These are phyloP conservation scores for Chromobotia macracanthus DNA, from an alignment of 2,797 vertebrate species.

Conservation along the genomic window DNA sequence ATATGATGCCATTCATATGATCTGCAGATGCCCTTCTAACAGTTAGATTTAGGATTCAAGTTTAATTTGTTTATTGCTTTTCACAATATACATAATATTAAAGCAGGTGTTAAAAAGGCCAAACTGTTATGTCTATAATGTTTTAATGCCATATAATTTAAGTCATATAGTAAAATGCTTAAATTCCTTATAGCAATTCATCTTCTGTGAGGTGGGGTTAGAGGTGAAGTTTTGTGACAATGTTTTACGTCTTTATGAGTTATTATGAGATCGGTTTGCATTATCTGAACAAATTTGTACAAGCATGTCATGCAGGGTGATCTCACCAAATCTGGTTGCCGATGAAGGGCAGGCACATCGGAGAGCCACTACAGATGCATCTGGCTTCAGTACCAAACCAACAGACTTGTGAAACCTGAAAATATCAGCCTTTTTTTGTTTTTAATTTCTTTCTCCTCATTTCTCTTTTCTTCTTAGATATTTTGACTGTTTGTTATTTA, in stretches of 20 bases:
- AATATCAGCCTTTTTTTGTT: not conserved
- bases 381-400: conserved; percentile 85
- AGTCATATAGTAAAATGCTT: too few species aligned
- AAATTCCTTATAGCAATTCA: not conserved
- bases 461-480: not conserved
- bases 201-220: too few species aligned
- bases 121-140: not conserved
- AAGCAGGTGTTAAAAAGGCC: not conserved
- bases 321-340: conserved; percentile 87
- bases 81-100: not conserved
- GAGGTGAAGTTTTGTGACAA: too few species aligned
- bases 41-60: not conserved
- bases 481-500: not conserved
- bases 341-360: conserved; percentile 84
- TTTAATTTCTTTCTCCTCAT: not conserved
- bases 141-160: too few species aligned
- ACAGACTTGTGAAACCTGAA: conserved; percentile 84
- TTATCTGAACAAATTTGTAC: conserved; percentile 11
- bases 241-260: too few species aligned
- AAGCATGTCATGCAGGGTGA: conserved; percentile 5
- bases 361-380: conserved; percentile 74
- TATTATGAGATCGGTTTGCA: not conserved
- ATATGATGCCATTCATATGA: too few species aligned
- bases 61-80: not conserved
- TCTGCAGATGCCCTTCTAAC: too few species aligned